Base-by-base conservation (phyloP, 2,888 invertebrate genomes). In the Escarpia spicata region DNA sequence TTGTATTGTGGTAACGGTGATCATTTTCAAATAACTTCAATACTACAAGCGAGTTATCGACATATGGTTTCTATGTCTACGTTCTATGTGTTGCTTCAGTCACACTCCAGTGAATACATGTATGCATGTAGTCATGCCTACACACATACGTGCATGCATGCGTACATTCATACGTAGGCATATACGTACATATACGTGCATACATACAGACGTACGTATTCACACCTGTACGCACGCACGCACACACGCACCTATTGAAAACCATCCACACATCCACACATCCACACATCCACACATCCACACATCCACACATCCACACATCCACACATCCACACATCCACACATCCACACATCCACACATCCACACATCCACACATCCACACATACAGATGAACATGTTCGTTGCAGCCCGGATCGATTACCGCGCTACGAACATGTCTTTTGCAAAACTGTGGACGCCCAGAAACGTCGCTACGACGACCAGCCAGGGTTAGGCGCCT, bases 341-440 rank as follows among this genome's bases (percentile, higher is more conserved):
- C 52, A 52, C 52, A 52, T 12, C 3, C 52, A 52, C 52, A 52
- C 52, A 45, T 12, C 9, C 52, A 52, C 52, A 45, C 52, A 52
- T 12, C 9, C 52, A 45, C 52, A 52, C 52, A 52, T 12, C 3
- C 45, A 45, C 12, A 92, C 44, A 12, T 9, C 19, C 60, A 58
- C 31, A 44, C 4, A 90, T 92, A 44, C 3, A 26, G 43, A 19
- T 92, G 9, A 4, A 52, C 52, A 52, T 52, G 52, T 19, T 89
- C 26, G 3, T 94, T 93, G 12, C 94, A 96, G 96, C 93, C 95
- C 95, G 12, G 96, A 96, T 89, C 94, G 96, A 91, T 94, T 96
- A 58, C 96, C 96, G 0, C 95, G 94, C 92, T 96, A 96, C 93
- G 96, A 96, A 93, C 94, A 95, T 45, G 94, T 96, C 2, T 96